These are phyloP conservation scores for Pogona vitticeps DNA, from an alignment of 2,113 vertebrate genomes.

Conservation along the genomic window DNA sequence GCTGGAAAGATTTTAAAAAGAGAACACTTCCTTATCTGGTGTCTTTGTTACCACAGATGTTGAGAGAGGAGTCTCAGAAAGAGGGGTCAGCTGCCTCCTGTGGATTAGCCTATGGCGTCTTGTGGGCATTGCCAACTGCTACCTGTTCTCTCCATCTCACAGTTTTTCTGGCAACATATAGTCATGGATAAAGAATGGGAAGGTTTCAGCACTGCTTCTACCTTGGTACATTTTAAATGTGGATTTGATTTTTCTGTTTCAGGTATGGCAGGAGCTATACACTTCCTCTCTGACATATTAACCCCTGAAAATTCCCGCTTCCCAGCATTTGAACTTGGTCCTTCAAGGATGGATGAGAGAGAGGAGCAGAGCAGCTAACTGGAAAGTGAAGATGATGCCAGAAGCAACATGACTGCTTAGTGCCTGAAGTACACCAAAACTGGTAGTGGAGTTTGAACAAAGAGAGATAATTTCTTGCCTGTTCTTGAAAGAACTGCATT, in stretches of 20 bases:
- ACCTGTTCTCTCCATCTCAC: background rate
- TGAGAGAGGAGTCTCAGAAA: too few species aligned
- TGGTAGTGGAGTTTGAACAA: constrained; percentile 24
- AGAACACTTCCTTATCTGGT: too few species aligned
- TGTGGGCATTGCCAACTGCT: background rate
- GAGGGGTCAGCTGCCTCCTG: too few species aligned
- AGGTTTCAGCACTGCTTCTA: background rate
- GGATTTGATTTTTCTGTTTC: constrained; percentile 40
- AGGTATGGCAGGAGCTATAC: constrained; percentile 96
- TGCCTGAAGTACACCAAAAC: constrained; percentile 63
- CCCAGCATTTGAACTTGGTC: constrained; percentile 93
- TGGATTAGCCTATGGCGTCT: too few species aligned
- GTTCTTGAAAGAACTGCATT: constrained; percentile 18
- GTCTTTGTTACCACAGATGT: too few species aligned
- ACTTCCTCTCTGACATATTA: constrained; percentile 91
- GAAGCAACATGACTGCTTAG: constrained; percentile 57
- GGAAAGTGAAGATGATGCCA: constrained; percentile 43
- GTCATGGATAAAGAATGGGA: background rate
- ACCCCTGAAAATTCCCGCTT: constrained; percentile 87
- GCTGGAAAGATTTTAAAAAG: too few species aligned
- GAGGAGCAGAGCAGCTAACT: constrained; percentile 62
- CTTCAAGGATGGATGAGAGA: constrained; percentile 65
- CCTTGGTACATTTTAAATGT: background rate
- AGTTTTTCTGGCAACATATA: background rate
- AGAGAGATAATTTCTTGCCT: constrained; percentile 13